Percentiles rank a stretch among this genome's conserved stretches.
These are phyloP conservation scores for Bovichtus variegatus DNA, from an alignment of 2,797 vertebrate species.

Conservation along the genomic window DNA sequence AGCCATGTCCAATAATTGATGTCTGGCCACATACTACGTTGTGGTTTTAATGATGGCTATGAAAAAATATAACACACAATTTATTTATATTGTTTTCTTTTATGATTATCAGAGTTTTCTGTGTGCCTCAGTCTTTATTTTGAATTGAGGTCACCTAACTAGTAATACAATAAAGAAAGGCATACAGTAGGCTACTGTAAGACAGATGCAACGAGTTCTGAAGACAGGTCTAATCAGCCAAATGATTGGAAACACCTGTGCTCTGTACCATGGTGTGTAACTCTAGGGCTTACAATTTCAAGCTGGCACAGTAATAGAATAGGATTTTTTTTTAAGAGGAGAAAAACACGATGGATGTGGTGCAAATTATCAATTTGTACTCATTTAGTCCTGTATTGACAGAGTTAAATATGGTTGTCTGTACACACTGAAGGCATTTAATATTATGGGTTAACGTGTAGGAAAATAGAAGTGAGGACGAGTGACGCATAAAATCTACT, in stretches of 20 bases:
- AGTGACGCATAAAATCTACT: not conserved
- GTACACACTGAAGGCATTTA: not conserved
- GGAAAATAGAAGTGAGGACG: not conserved
- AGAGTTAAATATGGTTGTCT: not conserved
- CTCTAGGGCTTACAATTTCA: not conserved
- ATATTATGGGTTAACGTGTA: not conserved
- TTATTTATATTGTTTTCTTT: not conserved
- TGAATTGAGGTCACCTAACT: not conserved
- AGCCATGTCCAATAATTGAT: not conserved
- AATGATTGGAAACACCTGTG: constrained; percentile 6
- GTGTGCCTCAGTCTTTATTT: too few relatives aligned
- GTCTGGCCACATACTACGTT: not conserved
- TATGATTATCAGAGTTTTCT: not conserved
- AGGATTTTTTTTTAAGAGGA: not conserved
- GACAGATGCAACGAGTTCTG: not conserved
- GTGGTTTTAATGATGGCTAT: not conserved
- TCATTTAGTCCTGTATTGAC: not conserved
- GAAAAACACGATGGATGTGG: not conserved
- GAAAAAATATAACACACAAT: not conserved
- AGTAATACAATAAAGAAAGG: not conserved
- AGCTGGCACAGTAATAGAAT: not conserved
- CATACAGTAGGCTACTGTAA: not conserved
- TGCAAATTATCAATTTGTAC: not conserved
- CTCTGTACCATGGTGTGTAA: not conserved
- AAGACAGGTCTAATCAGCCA: not conserved